Conservation (phyloP, 2,797 vertebrate species). For the Peromyscus attwateri region DNA sequence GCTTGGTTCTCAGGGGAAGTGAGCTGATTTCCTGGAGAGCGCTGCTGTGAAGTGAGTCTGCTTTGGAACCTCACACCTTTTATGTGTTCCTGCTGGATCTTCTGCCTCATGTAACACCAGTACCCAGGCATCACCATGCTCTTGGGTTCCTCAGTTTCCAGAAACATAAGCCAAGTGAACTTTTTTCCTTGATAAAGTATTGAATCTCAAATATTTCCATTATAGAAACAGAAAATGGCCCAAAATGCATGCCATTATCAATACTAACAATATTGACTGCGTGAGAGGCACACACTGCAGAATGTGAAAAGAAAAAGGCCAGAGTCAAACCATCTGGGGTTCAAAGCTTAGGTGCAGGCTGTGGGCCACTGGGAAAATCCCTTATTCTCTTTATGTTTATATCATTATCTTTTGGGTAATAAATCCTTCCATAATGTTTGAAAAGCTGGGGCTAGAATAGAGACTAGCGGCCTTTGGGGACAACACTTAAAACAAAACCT, state of each 20-base stretch:
- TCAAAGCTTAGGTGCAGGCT: not conserved
- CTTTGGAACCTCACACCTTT: not conserved
- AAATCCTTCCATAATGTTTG: not conserved
- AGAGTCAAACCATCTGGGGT: not conserved
- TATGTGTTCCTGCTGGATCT: not conserved
- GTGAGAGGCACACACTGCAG: not conserved
- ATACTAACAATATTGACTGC: not conserved
- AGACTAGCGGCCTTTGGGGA: not conserved
- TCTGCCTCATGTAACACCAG: no score
- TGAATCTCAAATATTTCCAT: not conserved
- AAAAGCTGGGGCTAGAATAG: not conserved
- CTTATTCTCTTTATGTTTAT: not conserved
- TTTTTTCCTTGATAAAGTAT: not conserved
- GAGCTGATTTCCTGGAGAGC: not conserved
- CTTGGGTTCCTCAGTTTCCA: not conserved
- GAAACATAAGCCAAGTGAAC: not conserved
- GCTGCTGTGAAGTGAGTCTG: not conserved
- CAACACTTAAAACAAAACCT: not conserved
- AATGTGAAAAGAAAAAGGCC: not conserved
- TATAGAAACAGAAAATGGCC: not conserved
- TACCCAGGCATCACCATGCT: not conserved
- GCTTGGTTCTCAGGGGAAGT: not conserved
- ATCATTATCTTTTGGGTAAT: constrained; percentile 14
- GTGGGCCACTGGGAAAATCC: not conserved
- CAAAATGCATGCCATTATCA: not conserved